Conservation (phyloP, 2,797 vertebrate species). For the Aselliscus stoliczkanus region DNA sequence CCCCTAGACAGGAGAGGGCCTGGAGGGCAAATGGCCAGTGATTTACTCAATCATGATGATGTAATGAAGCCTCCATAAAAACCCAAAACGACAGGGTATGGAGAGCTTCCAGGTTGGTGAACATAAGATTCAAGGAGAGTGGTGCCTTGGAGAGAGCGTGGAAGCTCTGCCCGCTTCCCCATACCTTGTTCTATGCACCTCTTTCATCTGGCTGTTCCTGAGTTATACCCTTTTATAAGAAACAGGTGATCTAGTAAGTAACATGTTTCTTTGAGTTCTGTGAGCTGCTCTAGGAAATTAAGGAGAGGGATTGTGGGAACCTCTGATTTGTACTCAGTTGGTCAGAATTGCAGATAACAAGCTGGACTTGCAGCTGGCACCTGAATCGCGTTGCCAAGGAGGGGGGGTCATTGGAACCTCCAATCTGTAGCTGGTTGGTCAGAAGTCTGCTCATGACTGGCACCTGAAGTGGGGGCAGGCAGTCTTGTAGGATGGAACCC, state of each 20-base stretch:
- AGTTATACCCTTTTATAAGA: neutral
- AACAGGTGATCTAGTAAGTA: neutral
- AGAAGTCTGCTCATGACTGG: neutral
- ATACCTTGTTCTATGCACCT: neutral
- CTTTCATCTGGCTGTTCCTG: neutral
- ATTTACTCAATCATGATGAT: neutral
- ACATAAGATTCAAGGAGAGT: neutral
- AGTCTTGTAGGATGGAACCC: neutral
- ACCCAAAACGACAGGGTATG: neutral
- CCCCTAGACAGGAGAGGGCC: neutral
- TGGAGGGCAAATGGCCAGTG: neutral
- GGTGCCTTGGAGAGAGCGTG: too few relatives aligned
- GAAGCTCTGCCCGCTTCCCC: neutral
- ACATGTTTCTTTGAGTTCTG: neutral
- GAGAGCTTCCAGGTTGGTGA: neutral
- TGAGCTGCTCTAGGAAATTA: neutral
- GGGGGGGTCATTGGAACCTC: neutral
- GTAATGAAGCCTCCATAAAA: neutral
- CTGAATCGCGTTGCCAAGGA: neutral
- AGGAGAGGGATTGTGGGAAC: neutral
- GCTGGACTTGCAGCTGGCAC: neutral
- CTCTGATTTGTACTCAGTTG: neutral
- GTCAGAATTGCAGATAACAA: neutral
- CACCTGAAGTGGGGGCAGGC: neutral
- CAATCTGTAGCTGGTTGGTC: neutral